Percentiles rank a stretch among this genome's conserved stretches.
phyloP scores from a whole-genome alignment of 2,888 invertebrate species.

The Spicauda simplicius region DNA sequence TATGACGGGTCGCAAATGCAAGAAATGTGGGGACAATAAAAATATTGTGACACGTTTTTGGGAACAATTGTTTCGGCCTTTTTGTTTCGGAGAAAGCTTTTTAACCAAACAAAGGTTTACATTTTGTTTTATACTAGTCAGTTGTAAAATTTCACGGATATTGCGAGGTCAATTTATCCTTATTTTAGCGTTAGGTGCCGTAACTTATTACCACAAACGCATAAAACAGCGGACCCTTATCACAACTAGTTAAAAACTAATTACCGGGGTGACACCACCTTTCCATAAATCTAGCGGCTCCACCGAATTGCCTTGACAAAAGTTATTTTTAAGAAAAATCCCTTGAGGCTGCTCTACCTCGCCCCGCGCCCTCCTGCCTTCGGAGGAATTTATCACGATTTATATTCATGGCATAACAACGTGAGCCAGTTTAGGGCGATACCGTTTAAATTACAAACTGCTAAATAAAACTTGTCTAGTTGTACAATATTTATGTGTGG shows the following conservation, averaged over 20 bases:
- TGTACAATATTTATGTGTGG: conserved; percentile 27
- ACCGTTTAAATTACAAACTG: conserved; percentile 74
- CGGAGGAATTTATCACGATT: conserved; percentile 86
- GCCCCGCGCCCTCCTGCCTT: conserved; percentile 52
- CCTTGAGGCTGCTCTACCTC: conserved; percentile 72
- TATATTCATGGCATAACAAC: conserved; percentile 85
- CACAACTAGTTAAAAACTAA: conserved; percentile 85
- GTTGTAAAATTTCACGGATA: conserved; percentile 44
- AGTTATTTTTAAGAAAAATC: conserved; percentile 85
- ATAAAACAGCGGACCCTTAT: conserved; percentile 81
- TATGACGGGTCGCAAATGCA: conserved; percentile 69
- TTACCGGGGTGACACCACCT: conserved; percentile 84
- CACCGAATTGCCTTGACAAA: conserved; percentile 83
- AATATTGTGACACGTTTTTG: conserved; percentile 74
- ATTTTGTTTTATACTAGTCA: conserved; percentile 41
- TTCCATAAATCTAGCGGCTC: conserved; percentile 80
- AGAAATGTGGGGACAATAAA: conserved; percentile 48
- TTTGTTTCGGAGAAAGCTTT: conserved; percentile 60
- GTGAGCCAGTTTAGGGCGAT: conserved; percentile 79
- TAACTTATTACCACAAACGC: conserved; percentile 71
- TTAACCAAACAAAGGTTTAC: conserved; percentile 39
- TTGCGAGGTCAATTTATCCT: conserved; percentile 53
- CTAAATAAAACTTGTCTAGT: conserved; percentile 61
- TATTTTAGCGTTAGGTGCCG: conserved; percentile 55
- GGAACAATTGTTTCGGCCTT: conserved; percentile 55